Evolutionary conservation across 2,888 invertebrate species (phyloP).

Genomic region (Lepeophtheirus nordmannii): DNA sequence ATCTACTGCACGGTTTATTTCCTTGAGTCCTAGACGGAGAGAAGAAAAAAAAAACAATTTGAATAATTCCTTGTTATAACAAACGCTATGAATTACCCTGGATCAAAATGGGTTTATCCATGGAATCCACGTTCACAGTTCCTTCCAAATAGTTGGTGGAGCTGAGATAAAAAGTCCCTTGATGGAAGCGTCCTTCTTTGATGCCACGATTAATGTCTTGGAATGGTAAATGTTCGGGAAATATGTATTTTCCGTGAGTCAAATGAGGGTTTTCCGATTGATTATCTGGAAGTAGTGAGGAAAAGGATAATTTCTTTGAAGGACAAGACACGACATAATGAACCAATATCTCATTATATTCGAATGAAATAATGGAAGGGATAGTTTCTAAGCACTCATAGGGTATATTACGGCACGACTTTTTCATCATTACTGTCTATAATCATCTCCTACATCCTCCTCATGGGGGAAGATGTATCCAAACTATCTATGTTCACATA

Average conservation of each 20-base stretch:
- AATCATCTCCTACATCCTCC: too few species aligned
- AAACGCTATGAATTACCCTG: slow-evolving; percentile 33
- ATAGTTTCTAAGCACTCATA: too few species aligned
- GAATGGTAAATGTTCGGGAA: slow-evolving; percentile 67
- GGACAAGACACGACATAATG: neutral
- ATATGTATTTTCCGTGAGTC: slow-evolving; percentile 47
- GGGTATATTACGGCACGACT: too few species aligned
- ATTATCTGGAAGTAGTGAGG: neutral
- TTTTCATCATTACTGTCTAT: too few species aligned
- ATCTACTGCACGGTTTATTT: slow-evolving; percentile 82
- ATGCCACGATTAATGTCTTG: slow-evolving; percentile 62
- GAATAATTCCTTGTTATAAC: slow-evolving; percentile 21
- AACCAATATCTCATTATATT: too few species aligned
- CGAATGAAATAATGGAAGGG: too few species aligned
- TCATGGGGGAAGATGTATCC: too few species aligned
- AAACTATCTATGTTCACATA: neutral
- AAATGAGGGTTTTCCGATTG: slow-evolving; percentile 9
- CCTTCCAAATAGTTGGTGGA: slow-evolving; percentile 90
- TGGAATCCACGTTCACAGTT: slow-evolving; percentile 58
- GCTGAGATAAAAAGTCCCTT: slow-evolving; percentile 57
- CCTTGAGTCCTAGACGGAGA: slow-evolving; percentile 37
- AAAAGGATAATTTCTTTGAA: neutral
- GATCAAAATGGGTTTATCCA: slow-evolving; percentile 51
- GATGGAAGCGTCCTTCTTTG: slow-evolving; percentile 53
- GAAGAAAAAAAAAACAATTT: slow-evolving; percentile 25